A percentile compares a stretch with the other conserved stretches of the same genome.
These are phyloP conservation scores for Bradypodion ventrale DNA, from an alignment of 2,797 vertebrate species.

Conservation along the genomic window DNA sequence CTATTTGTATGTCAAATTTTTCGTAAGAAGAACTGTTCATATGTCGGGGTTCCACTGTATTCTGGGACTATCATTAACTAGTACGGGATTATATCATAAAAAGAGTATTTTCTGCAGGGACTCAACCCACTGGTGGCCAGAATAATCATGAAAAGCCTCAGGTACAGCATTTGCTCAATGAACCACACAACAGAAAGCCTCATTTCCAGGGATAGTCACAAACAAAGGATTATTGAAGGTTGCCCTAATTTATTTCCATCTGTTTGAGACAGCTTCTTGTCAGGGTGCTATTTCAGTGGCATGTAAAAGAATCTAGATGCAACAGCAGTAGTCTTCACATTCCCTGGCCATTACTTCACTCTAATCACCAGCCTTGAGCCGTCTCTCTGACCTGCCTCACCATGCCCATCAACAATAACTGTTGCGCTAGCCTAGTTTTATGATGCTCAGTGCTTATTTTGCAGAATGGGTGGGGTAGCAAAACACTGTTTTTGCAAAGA, in stretches of 20 bases:
- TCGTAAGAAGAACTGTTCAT: too few species aligned
- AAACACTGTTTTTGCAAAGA: constrained; percentile 48
- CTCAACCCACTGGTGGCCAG: not conserved
- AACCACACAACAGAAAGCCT: not conserved
- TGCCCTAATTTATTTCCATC: constrained; percentile 10
- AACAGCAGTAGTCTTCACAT: constrained; percentile 26
- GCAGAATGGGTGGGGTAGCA: constrained; percentile 44
- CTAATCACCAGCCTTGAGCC: constrained; percentile 62
- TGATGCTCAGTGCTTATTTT: constrained; percentile 8
- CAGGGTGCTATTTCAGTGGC: constrained; percentile 48
- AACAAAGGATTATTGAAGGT: constrained; percentile 20
- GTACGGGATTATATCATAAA: not conserved
- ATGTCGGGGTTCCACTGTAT: too few species aligned
- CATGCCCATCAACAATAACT: constrained; percentile 26
- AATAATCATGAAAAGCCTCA: not conserved
- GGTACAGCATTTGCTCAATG: not conserved
- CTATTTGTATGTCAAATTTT: too few species aligned
- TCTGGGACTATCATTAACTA: not conserved
- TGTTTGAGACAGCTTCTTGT: constrained; percentile 37
- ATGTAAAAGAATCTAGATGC: constrained; percentile 30
- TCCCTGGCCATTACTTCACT: constrained; percentile 40
- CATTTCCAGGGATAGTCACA: not conserved
- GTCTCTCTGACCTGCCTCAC: constrained; percentile 46
- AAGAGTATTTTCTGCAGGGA: not conserved
- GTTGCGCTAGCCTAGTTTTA: constrained; percentile 56